Evolutionary conservation across 2,888 invertebrate genomes (phyloP), one percentile per base, ranked within the genome.

Genomic region (Drosophila leonis): DNA sequence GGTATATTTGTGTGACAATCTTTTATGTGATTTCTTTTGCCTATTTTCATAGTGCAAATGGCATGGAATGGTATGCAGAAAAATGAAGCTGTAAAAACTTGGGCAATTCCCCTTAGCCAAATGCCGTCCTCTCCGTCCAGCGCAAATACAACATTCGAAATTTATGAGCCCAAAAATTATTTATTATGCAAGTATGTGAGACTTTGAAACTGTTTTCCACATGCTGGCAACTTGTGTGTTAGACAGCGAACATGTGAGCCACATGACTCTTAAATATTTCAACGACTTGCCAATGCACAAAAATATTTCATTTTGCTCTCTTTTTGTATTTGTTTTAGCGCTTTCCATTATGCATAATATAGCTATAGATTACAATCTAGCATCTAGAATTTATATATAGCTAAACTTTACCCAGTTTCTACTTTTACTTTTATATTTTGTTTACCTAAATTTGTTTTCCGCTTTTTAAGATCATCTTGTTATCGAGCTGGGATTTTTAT

Each of bases 121-220:
- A 27, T 12, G 24, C n/a, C 37, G 24, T 12, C 37, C 33, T 33
- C 10, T 46, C 20, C 31, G 44, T 2, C 37, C 46, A 18, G 29
- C 31, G 41, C 65, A 55, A 66, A 70, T 69, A 68, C 72, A 78
- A 66, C 82, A 78, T 88, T 78, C 73, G 48, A 81, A 90, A 90
- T 90, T 90, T 90, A 90, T 90, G 90, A 82, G 83, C 78, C 65
- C 65, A 78, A 82, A 87, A 82, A 90, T 87, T 79, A 90, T 90
- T 90, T 90, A 90, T 87, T 77, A 70, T 69, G 52, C 78, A 65
- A 74, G 70, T 54, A 54, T 77, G 61, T 67, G 78, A 78, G 77
- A 69, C 73, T 73, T 69, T 65, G 57, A 46, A 73, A 69, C 57
- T 70, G 74, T 62, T 68, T 68, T 57, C 72, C 52, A 39, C 71